Percentiles rank a stretch among this genome's conserved stretches.
These are phyloP conservation scores for Didymodactylos carnosus DNA, from an alignment of 2,888 invertebrate species.

Conservation along the genomic window DNA sequence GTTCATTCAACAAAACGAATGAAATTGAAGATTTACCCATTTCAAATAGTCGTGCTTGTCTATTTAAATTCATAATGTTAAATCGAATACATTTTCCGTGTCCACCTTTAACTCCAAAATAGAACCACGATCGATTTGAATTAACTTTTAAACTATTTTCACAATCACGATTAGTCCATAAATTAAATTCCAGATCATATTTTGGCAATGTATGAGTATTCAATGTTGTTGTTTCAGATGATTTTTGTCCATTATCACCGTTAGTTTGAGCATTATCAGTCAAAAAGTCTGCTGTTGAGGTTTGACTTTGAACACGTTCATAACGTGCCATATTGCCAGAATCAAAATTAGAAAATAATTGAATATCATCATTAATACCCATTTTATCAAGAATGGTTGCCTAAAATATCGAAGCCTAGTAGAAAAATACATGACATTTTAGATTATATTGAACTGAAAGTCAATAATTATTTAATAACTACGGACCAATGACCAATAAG, in stretches of 20 bases:
- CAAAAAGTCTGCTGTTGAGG: neutral
- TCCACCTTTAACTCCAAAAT: slow-evolving; percentile 55
- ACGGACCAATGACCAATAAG: too few species aligned
- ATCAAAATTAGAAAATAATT: slow-evolving; percentile 12
- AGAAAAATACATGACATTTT: too few species aligned
- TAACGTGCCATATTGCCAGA: slow-evolving; percentile 12
- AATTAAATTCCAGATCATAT: slow-evolving; percentile 13
- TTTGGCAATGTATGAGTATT: neutral
- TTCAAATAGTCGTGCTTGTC: slow-evolving; percentile 66
- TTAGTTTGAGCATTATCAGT: neutral
- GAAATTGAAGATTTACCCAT: too few species aligned
- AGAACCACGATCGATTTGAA: slow-evolving; percentile 54
- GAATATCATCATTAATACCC: neutral
- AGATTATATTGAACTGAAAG: too few species aligned
- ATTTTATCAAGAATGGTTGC: too few species aligned
- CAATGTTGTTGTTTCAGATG: neutral
- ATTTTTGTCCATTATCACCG: neutral
- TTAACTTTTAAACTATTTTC: slow-evolving; percentile 3
- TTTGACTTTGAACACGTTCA: slow-evolving; percentile 2
- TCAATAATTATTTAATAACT: too few species aligned
- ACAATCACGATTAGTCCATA: slow-evolving; percentile 12
- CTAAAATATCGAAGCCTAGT: too few species aligned
- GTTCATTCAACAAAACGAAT: too few species aligned
- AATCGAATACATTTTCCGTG: slow-evolving; percentile 45
- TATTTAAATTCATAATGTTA: slow-evolving; percentile 66